Evolutionary conservation across 2,888 invertebrate genomes (phyloP).

Genomic region (Melanophora roralis): DNA sequence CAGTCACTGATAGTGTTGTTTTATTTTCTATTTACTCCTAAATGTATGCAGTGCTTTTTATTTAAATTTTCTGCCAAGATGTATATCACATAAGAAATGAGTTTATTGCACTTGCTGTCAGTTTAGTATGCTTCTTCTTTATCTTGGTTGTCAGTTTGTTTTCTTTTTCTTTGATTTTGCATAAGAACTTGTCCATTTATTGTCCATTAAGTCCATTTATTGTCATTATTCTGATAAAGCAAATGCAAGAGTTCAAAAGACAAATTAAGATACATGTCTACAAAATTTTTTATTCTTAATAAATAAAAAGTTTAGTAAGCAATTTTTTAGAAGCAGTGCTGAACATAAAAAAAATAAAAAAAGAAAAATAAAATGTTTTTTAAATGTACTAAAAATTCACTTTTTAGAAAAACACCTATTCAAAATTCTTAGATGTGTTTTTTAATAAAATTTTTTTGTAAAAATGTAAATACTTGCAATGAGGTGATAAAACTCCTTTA

Average conservation of each 20-base stretch:
- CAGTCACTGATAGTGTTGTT: not conserved
- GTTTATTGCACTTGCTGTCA: not conserved
- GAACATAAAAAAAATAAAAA: too few relatives aligned
- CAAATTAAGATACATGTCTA: not conserved
- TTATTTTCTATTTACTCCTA: not conserved
- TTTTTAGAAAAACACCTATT: too few relatives aligned
- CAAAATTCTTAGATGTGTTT: too few relatives aligned
- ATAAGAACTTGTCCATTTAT: not conserved
- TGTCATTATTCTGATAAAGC: not conserved
- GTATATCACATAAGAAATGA: not conserved
- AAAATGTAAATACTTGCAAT: too few relatives aligned
- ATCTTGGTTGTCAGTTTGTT: not conserved
- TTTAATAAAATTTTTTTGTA: too few relatives aligned
- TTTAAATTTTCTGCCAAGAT: not conserved
- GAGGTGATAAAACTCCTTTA: too few relatives aligned
- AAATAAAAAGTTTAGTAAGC: not conserved
- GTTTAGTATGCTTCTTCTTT: not conserved
- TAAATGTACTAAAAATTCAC: too few relatives aligned
- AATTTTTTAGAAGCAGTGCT: too few relatives aligned
- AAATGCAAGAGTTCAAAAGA: not conserved
- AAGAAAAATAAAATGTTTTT: too few relatives aligned
- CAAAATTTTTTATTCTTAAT: not conserved
- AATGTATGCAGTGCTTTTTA: not conserved
- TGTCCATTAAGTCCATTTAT: not conserved
- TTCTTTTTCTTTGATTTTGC: not conserved